These are phyloP conservation scores for Dione vanillae DNA, from an alignment of 2,888 invertebrate genomes.

Conservation along the genomic window DNA sequence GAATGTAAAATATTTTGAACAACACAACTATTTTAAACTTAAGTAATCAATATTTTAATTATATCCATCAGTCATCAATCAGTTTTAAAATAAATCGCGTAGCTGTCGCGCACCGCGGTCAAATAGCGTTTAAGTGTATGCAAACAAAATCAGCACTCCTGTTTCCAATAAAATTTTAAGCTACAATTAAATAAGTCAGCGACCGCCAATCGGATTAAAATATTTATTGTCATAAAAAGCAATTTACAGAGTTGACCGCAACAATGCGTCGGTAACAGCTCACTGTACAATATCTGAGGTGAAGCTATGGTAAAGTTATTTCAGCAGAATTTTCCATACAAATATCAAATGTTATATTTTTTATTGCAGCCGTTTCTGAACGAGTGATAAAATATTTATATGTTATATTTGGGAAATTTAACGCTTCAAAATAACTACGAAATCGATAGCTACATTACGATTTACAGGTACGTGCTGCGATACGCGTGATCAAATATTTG, in stretches of 20 bases:
- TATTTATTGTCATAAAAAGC: slow-evolving; percentile 81
- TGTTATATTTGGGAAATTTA: slow-evolving; percentile 6
- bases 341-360: slow-evolving; percentile 22
- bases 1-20: no score
- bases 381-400: slow-evolving; percentile 17
- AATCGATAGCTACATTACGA: not conserved
- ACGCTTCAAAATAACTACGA: not conserved
- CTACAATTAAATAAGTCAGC: slow-evolving; percentile 79
- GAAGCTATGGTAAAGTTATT: slow-evolving; percentile 1
- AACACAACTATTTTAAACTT: no score
- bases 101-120: slow-evolving; percentile 2
- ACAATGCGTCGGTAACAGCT: slow-evolving; percentile 73
- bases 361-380: slow-evolving; percentile 21
- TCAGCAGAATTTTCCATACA: slow-evolving; percentile 1
- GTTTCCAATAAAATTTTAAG: slow-evolving; percentile 63
- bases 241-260: slow-evolving; percentile 79
- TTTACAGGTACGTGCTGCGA: no score
- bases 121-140: slow-evolving; percentile 12
- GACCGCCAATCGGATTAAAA: slow-evolving; percentile 81
- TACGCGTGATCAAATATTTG: not conserved
- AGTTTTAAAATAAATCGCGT: slow-evolving; percentile 10
- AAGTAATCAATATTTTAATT: not conserved
- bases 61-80: not conserved
- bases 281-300: slow-evolving; percentile 65
- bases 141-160: slow-evolving; percentile 37